Conservation (phyloP, 2,797 vertebrate species). For the Pseudotriccus pelzelni region DNA sequence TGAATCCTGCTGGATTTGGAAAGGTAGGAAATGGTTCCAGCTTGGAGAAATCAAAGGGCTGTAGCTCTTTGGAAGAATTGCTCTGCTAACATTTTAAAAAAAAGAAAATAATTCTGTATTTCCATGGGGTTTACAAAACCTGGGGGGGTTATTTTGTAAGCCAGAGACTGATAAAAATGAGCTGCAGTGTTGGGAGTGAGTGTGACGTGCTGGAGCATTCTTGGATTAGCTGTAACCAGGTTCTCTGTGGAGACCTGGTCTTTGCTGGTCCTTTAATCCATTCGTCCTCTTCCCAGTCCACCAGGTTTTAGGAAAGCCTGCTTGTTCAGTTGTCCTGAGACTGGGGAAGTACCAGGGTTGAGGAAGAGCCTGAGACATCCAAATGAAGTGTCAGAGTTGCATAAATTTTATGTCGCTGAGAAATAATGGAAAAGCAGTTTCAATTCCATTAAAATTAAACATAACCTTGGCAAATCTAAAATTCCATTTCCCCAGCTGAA, state of each 20-base stretch:
- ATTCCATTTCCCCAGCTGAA: neutral
- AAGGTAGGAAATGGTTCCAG: neutral
- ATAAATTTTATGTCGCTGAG: neutral
- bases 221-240: neutral
- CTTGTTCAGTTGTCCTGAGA: neutral
- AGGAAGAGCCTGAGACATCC: neutral
- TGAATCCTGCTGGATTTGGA: neutral
- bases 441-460: neutral
- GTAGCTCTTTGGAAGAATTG: neutral
- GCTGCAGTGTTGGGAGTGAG: neutral
- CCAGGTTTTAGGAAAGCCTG: neutral
- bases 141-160: neutral
- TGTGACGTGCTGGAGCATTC: neutral
- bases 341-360: neutral
- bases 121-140: neutral
- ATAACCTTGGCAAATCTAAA: neutral
- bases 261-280: neutral
- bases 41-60: accelerated
- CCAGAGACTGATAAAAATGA: neutral
- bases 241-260: neutral
- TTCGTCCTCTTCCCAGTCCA: neutral
- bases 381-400: neutral
- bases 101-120: neutral
- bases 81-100: neutral
- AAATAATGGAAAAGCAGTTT: neutral